These are phyloP conservation scores for Tribolium madens DNA, from an alignment of 1,140 invertebrate species.

Conservation along the genomic window DNA sequence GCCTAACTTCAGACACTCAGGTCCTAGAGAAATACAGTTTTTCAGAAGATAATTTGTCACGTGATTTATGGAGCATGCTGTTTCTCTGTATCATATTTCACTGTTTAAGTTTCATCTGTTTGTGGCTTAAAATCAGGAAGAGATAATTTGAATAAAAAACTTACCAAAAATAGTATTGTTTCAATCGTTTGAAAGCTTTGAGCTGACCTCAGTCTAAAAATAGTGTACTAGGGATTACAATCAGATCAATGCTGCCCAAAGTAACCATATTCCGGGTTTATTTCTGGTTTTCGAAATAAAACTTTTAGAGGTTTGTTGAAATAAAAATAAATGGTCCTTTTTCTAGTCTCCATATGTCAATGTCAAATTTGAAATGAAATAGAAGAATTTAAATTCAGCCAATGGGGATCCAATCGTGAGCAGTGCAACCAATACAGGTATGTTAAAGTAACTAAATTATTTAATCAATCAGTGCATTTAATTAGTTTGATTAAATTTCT, in stretches of 20 bases:
- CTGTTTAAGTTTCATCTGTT: conserved; percentile 77
- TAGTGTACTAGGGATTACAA: conserved; percentile 44
- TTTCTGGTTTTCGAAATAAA: not conserved
- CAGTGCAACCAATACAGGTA: not conserved
- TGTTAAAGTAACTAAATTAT: not conserved
- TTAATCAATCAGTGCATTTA: not conserved
- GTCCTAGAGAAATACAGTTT: conserved; percentile 82
- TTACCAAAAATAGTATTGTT: conserved; percentile 12
- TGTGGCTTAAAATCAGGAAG: conserved; percentile 71
- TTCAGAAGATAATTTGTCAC: conserved; percentile 71
- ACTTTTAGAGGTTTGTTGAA: not conserved
- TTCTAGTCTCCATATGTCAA: not conserved
- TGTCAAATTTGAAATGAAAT: conserved; percentile 8
- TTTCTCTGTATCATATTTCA: conserved; percentile 66
- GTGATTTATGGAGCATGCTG: conserved; percentile 75
- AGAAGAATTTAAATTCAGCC: not conserved
- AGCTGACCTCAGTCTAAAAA: conserved; percentile 50
- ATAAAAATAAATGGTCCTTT: conserved; percentile 22
- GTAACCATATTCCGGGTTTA: conserved; percentile 43
- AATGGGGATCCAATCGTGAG: not conserved
- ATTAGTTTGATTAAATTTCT: not conserved
- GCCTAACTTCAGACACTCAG: conserved; percentile 77
- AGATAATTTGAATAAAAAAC: conserved; percentile 66
- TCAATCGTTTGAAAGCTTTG: conserved; percentile 20
- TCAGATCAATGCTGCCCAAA: conserved; percentile 51